These are phyloP conservation scores for Aphidius gifuensis DNA, from an alignment of 1,140 invertebrate genomes.

Conservation along the genomic window DNA sequence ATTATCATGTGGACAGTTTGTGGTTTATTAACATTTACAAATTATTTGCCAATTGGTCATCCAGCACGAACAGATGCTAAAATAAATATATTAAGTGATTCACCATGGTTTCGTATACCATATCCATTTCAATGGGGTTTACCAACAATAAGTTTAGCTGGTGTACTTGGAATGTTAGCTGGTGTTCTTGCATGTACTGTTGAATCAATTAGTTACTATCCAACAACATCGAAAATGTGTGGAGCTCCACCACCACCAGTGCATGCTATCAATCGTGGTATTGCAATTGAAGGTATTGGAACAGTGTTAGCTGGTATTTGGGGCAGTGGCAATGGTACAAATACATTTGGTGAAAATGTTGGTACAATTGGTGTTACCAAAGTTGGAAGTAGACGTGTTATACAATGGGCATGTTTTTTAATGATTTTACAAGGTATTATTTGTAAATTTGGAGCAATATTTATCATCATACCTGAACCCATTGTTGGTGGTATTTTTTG, in stretches of 20 bases:
- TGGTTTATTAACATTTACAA: conserved; percentile 67
- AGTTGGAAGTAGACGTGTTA: conserved; percentile 83
- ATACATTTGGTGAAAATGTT: conserved; percentile 86
- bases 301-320: conserved; percentile 78
- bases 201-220: conserved; percentile 87
- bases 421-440: conserved; percentile 80
- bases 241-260: conserved; percentile 76
- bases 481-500: conserved; percentile 86
- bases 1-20: conserved; percentile 77
- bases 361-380: conserved; percentile 74
- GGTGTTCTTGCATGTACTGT: conserved; percentile 81
- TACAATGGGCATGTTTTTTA: conserved; percentile 73
- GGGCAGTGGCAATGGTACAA: conserved; percentile 83
- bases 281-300: conserved; percentile 79
- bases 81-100: conserved; percentile 66
- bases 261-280: conserved; percentile 84
- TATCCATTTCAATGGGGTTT: conserved; percentile 87
- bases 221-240: conserved; percentile 79
- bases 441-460: conserved; percentile 80
- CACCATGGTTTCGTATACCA: conserved; percentile 80
- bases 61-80: conserved; percentile 77
- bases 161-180: conserved; percentile 79
- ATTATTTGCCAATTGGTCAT: conserved; percentile 65
- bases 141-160: conserved; percentile 72
- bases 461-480: conserved; percentile 85